phyloP scores from a whole-genome alignment of 2,888 invertebrate species.

The Agonopterix arenella region DNA sequence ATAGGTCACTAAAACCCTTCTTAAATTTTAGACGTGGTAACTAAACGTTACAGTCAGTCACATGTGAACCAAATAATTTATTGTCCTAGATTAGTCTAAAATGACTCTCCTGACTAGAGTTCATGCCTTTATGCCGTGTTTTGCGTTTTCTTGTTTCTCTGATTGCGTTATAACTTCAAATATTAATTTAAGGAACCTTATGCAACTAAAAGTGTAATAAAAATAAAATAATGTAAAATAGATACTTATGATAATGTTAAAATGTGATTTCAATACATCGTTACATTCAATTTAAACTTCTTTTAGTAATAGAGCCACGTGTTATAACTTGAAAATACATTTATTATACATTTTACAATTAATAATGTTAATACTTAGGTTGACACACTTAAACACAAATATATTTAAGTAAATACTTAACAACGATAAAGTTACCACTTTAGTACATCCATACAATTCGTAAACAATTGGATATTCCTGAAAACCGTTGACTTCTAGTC shows the following conservation, averaged over 20 bases:
- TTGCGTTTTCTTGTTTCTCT: background rate
- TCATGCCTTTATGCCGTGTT: too few species aligned
- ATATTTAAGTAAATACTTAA: slow-evolving; percentile 54
- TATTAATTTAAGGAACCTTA: background rate
- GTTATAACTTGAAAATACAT: slow-evolving; percentile 36
- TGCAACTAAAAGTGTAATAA: slow-evolving; percentile 10
- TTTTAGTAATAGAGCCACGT: slow-evolving; percentile 18
- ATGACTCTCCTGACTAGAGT: slow-evolving; percentile 20
- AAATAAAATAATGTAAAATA: slow-evolving; percentile 11
- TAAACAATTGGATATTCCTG: slow-evolving; percentile 38
- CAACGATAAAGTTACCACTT: slow-evolving; percentile 58
- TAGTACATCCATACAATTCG: slow-evolving; percentile 28
- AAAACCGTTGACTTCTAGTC: slow-evolving; percentile 33
- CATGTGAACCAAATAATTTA: slow-evolving; percentile 55
- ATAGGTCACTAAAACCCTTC: slow-evolving; percentile 12
- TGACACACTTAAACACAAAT: slow-evolving; percentile 49
- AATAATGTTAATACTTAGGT: slow-evolving; percentile 43
- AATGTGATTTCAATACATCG: background rate
- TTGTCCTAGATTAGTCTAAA: slow-evolving; percentile 74
- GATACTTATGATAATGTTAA: background rate
- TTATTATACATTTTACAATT: slow-evolving; percentile 30
- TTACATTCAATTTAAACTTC: slow-evolving; percentile 13
- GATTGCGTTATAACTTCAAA: background rate
- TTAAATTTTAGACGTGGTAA: slow-evolving; percentile 7
- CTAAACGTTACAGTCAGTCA: background rate